Evolutionary conservation across 35 echinoderm and acorn worm species (phyloP).

Genomic region (Nesometra sesokonis): DNA sequence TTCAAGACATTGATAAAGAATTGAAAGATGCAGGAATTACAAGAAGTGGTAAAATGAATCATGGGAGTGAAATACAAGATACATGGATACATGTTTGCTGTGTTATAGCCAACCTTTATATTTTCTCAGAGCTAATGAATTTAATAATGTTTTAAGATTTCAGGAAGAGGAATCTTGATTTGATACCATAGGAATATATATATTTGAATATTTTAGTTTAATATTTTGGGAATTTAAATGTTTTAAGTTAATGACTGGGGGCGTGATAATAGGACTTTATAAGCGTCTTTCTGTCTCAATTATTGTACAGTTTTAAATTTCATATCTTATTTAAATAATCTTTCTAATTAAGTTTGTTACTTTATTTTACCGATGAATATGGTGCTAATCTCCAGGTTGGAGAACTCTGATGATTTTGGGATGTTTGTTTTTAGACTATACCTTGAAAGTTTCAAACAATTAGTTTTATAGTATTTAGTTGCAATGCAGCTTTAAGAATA

Average conservation of each 20-base stretch:
- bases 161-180: background rate
- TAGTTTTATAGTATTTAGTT: background rate
- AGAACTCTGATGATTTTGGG: background rate
- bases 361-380: background rate
- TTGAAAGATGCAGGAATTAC: too few relatives aligned
- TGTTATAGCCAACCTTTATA: too few relatives aligned
- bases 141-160: too few relatives aligned
- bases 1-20: too few relatives aligned
- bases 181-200: background rate
- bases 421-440: background rate
- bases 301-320: background rate
- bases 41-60: too few relatives aligned
- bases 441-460: background rate
- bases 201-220: background rate
- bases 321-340: background rate
- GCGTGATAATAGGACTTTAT: background rate
- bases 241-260: background rate
- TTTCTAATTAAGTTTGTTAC: background rate
- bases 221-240: background rate
- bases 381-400: background rate
- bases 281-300: background rate
- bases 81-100: too few relatives aligned
- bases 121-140: too few relatives aligned
- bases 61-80: too few relatives aligned
- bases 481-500: background rate